phyloP scores from a whole-genome alignment of 2,888 invertebrate genomes.

The Cephus runcator region DNA sequence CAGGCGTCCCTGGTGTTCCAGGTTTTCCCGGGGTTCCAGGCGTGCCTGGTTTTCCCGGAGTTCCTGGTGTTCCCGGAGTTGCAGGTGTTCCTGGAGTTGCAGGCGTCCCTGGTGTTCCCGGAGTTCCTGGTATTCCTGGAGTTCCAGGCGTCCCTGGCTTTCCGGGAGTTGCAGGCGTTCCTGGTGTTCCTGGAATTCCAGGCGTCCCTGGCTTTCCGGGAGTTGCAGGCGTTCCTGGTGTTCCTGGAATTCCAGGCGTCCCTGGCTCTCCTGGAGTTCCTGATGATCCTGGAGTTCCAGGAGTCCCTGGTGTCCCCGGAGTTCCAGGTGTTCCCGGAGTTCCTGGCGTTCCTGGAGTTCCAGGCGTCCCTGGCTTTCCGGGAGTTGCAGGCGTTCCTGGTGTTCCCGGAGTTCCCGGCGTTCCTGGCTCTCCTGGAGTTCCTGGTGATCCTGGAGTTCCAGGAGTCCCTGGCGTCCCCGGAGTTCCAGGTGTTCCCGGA shows the following conservation, averaged over 20 bases:
- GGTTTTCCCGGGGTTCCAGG: conserved; percentile 10
- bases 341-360: conserved; percentile 29
- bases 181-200: conserved; percentile 13
- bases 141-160: conserved; percentile 21
- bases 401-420: conserved; percentile 26
- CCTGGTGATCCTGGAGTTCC: conserved; percentile 34
- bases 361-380: conserved; percentile 32
- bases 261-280: conserved; percentile 26
- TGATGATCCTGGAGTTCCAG: conserved; percentile 25
- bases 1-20: neutral
- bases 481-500: conserved; percentile 15
- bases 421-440: conserved; percentile 24
- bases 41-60: neutral
- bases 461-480: conserved; percentile 22
- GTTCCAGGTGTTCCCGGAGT: conserved; percentile 25
- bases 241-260: conserved; percentile 16
- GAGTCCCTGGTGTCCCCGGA: conserved; percentile 25
- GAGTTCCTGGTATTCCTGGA: conserved; percentile 12
- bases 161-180: conserved; percentile 24
- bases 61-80: neutral
- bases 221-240: conserved; percentile 24
- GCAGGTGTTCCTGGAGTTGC: neutral
- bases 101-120: neutral
- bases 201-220: conserved; percentile 26
- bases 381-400: conserved; percentile 32